Evolutionary conservation across 2,888 invertebrate genomes (phyloP), one percentile per base, ranked within the genome.

Genomic region (Smittia sp.): DNA sequence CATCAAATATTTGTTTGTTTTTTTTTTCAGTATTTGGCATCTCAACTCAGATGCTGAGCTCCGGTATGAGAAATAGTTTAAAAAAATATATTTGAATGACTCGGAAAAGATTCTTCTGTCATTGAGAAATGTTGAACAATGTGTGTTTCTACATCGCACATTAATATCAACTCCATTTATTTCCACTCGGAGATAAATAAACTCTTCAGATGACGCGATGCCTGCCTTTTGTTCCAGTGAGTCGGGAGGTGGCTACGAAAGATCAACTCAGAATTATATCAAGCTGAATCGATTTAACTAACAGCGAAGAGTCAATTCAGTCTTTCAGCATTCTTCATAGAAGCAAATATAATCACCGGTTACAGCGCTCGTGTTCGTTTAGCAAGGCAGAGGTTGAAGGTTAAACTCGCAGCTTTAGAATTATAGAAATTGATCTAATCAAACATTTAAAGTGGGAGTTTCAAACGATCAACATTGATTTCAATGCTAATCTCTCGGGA

Each of bases 71-170:
- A 67, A 67, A 67, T 67, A 67, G 20, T 41, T 39, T 67, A 32
- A 20, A 58, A 58, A 46, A 46, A 58, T 58, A 13, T 58, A 52
- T 58, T 58, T 22, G 58, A 63, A 27, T n/a, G 63, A 27, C n/a
- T n/a, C 18, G 18, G 18, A 58, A 58, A 58, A 58, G 4, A 46
- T 25, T 2, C 32, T 27, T 72, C 72, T 72, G 72, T 72, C 72
- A 72, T 72, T 72, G 72, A 72, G 39, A 72, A 70, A 62, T 72
- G 72, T 62, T 69, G 52, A 69, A 69, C 69, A 69, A 69, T 69
- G 58, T 58, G 58, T 58, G n/a, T 58, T 58, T 58, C 58, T 58
- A 58, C 58, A 58, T 58, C 58, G 58, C 58, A 22, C 58, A 58
- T 58, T 58, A 22, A n/a, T 58, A 7, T 58, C 22, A 20, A 58